phyloP scores from a whole-genome alignment of 2,113 vertebrate genomes.

The Ciconia maguari region DNA sequence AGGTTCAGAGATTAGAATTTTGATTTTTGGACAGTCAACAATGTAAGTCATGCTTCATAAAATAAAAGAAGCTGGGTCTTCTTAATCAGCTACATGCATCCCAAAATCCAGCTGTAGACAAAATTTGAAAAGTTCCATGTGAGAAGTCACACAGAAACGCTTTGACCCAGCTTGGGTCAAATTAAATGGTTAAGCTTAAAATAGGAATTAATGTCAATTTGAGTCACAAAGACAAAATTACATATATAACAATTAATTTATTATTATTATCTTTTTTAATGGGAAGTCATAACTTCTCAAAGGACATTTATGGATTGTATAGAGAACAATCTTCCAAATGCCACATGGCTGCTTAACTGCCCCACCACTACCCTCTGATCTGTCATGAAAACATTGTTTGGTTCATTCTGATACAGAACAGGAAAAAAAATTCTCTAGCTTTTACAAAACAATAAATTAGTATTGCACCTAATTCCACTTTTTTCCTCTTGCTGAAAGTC shows the following conservation, averaged over 20 bases:
- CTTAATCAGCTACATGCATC: neutral
- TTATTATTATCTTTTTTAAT: neutral
- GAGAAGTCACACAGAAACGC: neutral
- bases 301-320: neutral
- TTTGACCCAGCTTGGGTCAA: neutral
- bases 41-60: neutral
- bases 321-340: neutral
- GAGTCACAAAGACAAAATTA: neutral
- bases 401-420: neutral
- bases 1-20: neutral
- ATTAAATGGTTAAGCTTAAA: neutral
- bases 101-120: neutral
- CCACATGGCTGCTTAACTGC: neutral
- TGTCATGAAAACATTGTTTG: neutral
- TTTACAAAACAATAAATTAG: neutral
- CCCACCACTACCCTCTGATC: accelerated
- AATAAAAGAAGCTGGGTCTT: neutral
- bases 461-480: neutral
- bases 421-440: neutral
- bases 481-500: neutral
- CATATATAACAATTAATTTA: neutral
- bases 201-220: neutral
- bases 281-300: neutral
- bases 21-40: neutral
- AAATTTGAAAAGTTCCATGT: neutral